phyloP scores from a whole-genome alignment of 2,888 invertebrate species.

The Drosophila multiciliata region DNA sequence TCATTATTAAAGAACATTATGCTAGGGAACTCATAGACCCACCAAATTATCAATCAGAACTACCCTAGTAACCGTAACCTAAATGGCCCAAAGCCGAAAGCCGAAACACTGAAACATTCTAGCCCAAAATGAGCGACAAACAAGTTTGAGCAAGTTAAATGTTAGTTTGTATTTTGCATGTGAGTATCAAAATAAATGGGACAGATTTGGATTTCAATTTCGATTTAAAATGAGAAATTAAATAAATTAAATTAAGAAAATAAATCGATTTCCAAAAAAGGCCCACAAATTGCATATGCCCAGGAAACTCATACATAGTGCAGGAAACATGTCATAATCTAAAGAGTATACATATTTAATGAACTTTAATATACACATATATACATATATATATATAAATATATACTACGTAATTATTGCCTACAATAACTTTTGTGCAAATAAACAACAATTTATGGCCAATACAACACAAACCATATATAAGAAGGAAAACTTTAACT shows the following conservation, averaged over 20 bases:
- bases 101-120: slow-evolving; percentile 40
- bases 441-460: slow-evolving; percentile 65
- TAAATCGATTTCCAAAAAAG: background rate
- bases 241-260: too few relatives aligned
- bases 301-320: slow-evolving; percentile 33
- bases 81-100: slow-evolving; percentile 8
- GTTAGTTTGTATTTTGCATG: slow-evolving; percentile 45
- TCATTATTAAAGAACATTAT: slow-evolving; percentile 5
- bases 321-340: slow-evolving; percentile 73
- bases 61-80: slow-evolving; percentile 24
- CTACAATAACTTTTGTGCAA: slow-evolving; percentile 46
- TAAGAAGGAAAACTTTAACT: slow-evolving; percentile 46
- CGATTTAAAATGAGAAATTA: background rate
- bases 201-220: slow-evolving; percentile 7
- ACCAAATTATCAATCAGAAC: slow-evolving; percentile 47
- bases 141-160: slow-evolving; percentile 21
- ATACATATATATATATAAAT: background rate
- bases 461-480: slow-evolving; percentile 59
- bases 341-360: slow-evolving; percentile 56
- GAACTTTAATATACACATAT: slow-evolving; percentile 16
- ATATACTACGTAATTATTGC: slow-evolving; percentile 47
- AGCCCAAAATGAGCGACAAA: slow-evolving; percentile 31
- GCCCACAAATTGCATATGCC: slow-evolving; percentile 13
- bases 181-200: slow-evolving; percentile 3
- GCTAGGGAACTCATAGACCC: slow-evolving; percentile 51